Conservation (phyloP, 2,797 vertebrate genomes). For the Melopsittacus undulatus region DNA sequence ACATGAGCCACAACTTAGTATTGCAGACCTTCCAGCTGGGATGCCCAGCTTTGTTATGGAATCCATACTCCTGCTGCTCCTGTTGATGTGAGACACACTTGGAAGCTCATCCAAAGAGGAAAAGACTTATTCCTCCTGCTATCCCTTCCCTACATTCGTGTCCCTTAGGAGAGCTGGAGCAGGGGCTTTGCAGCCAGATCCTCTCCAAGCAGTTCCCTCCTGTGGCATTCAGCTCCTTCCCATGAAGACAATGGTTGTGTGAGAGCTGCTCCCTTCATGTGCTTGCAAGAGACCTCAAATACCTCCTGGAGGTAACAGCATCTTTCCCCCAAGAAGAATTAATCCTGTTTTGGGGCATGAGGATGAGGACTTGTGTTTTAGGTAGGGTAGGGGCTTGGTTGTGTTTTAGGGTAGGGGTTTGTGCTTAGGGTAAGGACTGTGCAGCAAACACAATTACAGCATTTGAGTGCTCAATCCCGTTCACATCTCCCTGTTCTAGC, state of each 20-base stretch:
- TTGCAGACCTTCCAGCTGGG: background rate
- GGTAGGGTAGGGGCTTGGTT: background rate
- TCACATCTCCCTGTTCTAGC: background rate
- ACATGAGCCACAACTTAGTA: background rate
- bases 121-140: background rate
- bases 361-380: background rate
- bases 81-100: background rate
- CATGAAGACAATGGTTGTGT: accelerated
- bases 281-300: background rate
- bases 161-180: background rate
- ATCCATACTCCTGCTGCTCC: background rate
- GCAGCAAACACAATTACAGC: background rate
- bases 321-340: accelerated
- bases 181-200: background rate
- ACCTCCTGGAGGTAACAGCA: background rate
- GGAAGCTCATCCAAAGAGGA: background rate
- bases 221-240: background rate
- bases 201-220: background rate
- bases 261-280: background rate
- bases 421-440: background rate
- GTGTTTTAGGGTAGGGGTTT: background rate
- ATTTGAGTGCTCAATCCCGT: background rate
- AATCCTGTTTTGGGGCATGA: accelerated
- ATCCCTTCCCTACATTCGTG: accelerated
- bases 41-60: background rate